Percentiles rank a stretch among this genome's conserved stretches.
phyloP scores from a whole-genome alignment of 1,140 invertebrate genomes.

The Papilio helenus region DNA sequence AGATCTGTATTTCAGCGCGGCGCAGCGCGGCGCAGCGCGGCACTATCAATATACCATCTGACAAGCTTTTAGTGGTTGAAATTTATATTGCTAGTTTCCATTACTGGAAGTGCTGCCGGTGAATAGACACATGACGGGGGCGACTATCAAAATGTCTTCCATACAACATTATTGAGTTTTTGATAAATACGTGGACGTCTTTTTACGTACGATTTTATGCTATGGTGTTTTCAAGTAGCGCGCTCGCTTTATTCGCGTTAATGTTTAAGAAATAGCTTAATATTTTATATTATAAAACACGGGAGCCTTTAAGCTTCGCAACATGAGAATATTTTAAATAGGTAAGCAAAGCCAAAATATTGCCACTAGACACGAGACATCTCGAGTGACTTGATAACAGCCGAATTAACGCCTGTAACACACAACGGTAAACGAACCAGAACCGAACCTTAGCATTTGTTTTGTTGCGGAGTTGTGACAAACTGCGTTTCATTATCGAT shows the following conservation, averaged over 20 bases:
- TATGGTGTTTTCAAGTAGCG: not conserved
- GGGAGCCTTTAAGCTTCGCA: not conserved
- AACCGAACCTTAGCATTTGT: not conserved
- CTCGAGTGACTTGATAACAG: conserved; percentile 32
- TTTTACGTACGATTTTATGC: not conserved
- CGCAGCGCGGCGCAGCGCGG: too few species aligned
- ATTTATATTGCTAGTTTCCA: conserved; percentile 38
- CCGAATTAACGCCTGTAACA: not conserved
- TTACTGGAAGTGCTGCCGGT: conserved; percentile 29
- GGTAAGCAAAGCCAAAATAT: conserved; percentile 28
- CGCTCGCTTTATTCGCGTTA: not conserved
- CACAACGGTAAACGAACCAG: not conserved
- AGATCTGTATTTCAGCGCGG: conserved; percentile 20
- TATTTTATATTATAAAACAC: not conserved
- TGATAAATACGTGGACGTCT: conserved; percentile 29
- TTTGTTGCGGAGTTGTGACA: not conserved
- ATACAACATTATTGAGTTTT: conserved; percentile 14
- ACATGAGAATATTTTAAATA: conserved; percentile 9
- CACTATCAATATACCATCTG: conserved; percentile 23
- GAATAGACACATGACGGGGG: conserved; percentile 23
- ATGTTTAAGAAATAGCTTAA: not conserved
- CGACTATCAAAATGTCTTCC: conserved; percentile 34
- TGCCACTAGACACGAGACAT: conserved; percentile 33
- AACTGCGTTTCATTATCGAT: too few species aligned
- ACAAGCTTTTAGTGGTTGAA: conserved; percentile 37